These are phyloP conservation scores for Drosophila sturtevanti DNA, from an alignment of 1,140 invertebrate species.

Conservation along the genomic window DNA sequence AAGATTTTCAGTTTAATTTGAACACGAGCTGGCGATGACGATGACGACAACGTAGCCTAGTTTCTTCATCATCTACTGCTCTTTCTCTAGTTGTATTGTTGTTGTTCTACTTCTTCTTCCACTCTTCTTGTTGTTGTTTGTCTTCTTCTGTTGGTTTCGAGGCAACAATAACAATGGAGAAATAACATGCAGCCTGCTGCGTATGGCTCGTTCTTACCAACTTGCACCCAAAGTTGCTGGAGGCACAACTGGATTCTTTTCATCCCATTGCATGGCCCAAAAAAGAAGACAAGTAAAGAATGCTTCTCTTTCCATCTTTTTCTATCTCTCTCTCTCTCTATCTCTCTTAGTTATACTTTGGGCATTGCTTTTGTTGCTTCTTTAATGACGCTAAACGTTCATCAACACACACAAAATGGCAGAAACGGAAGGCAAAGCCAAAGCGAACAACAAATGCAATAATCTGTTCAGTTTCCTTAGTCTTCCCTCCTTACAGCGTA, in stretches of 20 bases:
- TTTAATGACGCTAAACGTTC: constrained; percentile 77
- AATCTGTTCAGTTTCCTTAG: constrained; percentile 51
- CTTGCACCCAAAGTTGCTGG: constrained; percentile 53
- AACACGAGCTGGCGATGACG: constrained; percentile 60
- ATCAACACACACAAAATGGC: constrained; percentile 56
- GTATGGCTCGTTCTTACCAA: constrained; percentile 18
- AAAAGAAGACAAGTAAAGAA: constrained; percentile 9
- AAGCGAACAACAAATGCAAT: constrained; percentile 55
- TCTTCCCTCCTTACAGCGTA: background rate
- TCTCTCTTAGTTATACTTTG: constrained; percentile 12
- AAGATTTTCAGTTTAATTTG: constrained; percentile 80
- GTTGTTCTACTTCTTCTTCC: background rate
- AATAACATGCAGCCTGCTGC: constrained; percentile 69
- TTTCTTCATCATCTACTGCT: constrained; percentile 34
- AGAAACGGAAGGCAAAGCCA: constrained; percentile 12
- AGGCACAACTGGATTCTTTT: constrained; percentile 55
- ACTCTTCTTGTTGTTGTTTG: constrained; percentile 23
- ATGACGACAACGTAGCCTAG: constrained; percentile 62
- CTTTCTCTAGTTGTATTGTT: background rate
- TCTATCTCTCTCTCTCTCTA: too few relatives aligned
- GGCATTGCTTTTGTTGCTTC: constrained; percentile 43
- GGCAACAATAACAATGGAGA: constrained; percentile 45
- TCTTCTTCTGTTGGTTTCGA: constrained; percentile 24
- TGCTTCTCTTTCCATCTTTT: constrained; percentile 15
- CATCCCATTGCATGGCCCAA: constrained; percentile 29